These are phyloP conservation scores for Colostygia pectinataria DNA, from an alignment of 2,888 invertebrate genomes.

Conservation along the genomic window DNA sequence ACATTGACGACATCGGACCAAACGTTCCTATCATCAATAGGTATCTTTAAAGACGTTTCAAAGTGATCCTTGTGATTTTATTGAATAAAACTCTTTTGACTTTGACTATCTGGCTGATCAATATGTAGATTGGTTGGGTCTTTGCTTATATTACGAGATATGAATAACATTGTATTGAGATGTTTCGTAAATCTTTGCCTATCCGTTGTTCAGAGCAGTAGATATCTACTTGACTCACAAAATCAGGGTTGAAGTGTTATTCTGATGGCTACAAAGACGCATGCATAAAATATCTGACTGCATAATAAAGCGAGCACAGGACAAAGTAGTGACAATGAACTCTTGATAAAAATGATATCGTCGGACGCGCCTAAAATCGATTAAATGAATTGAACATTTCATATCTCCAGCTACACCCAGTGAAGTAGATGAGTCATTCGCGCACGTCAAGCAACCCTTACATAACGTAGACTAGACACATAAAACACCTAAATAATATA, in stretches of 20 bases:
- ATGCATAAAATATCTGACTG: conserved; percentile 11
- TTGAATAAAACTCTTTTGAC: no score
- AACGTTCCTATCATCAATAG: no score
- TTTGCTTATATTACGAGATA: no score
- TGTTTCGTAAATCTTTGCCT: not conserved
- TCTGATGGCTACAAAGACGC: not conserved
- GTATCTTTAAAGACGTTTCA: no score
- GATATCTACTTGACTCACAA: conserved; percentile 6
- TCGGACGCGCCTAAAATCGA: not conserved
- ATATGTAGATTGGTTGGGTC: no score
- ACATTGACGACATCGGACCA: no score
- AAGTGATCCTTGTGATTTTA: no score
- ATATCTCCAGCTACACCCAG: not conserved
- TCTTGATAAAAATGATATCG: not conserved
- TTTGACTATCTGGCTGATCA: no score
- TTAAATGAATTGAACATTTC: not conserved
- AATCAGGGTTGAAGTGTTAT: conserved; percentile 1
- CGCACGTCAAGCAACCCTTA: no score
- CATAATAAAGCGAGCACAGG: conserved; percentile 1
- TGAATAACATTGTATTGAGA: not conserved
- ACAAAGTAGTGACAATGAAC: conserved; percentile 7
- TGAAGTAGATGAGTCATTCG: conserved; percentile 9
- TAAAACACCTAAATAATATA: no score
- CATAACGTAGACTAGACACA: no score
- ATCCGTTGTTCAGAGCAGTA: conserved; percentile 1